Evolutionary conservation across 2,113 vertebrate species (phyloP), one percentile per base, ranked within the genome.

Genomic region (Todiramphus chloris): DNA sequence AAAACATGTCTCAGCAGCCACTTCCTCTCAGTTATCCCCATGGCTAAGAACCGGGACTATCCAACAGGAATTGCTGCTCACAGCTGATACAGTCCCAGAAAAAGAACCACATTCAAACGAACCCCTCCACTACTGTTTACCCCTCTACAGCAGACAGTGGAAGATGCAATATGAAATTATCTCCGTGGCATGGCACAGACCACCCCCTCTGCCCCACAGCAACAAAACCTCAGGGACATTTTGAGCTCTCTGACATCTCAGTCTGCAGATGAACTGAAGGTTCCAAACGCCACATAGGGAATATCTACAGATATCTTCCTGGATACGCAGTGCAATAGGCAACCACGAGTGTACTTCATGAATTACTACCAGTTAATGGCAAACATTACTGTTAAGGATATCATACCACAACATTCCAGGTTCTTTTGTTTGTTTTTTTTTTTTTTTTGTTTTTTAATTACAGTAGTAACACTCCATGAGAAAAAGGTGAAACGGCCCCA

Each of bases 61-160:
- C 25, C 55, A 68, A 28, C 44, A 20, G 41, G 20, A 59, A 27
- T 31, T 53, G 24, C 20, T 14, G 24, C 19, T 67, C 37, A 15
- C 44, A 15, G 35, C 15, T 19, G 27, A 37, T 10, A 8, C 8
- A 48, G 43, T 20, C 23, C 16, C 53, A 60, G 48, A 25, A 44
- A n/a, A 90, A 68, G 10, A 67, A 46, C 3, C 30, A 31, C 16
- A 39, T 59, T 72, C 55, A 67, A 66, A 74, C 2, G 13, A 27
- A 6, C 0, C 5, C 5, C 55, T 1, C 16, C 5, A 7, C 14
- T 6, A 1, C 9, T 14, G 6, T 35, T 51, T 27, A 50, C n/a
- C 37, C 3, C 16, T 17, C 31, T 15, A 13, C 6, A 50, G 35
- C 39, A 25, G 28, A n/a, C 7, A 43, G 44, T 6, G 18, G 10